These are phyloP conservation scores for Sylvilagus floridanus DNA, from an alignment of 2,797 vertebrate genomes.

Conservation along the genomic window DNA sequence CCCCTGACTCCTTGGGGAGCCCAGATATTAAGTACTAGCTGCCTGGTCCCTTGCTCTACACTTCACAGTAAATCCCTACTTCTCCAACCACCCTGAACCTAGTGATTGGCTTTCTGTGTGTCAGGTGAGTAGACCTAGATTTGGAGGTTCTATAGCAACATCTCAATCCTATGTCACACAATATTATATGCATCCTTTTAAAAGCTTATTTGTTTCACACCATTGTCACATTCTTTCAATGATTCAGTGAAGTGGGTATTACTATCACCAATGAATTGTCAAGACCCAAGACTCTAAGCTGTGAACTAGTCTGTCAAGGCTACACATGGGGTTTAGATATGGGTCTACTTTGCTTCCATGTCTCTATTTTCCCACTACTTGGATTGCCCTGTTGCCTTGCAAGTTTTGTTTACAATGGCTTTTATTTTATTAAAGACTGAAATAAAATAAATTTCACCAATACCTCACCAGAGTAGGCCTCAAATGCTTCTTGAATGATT, in stretches of 20 bases:
- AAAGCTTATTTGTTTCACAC: background rate
- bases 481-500: background rate
- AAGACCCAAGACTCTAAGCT: background rate
- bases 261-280: background rate
- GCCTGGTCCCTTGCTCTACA: too few species aligned
- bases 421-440: background rate
- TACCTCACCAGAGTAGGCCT: background rate
- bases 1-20: too few species aligned
- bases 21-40: too few species aligned
- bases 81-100: too few species aligned
- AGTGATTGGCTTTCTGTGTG: too few species aligned
- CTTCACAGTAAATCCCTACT: too few species aligned
- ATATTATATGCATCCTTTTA: background rate
- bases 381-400: background rate
- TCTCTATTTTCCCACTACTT: background rate
- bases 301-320: background rate
- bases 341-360: background rate
- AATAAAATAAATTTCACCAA: background rate
- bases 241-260: background rate
- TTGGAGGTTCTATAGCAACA: too few species aligned
- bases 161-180: background rate
- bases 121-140: too few species aligned
- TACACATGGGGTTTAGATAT: background rate
- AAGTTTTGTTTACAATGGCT: background rate
- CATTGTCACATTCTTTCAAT: background rate